Percentiles rank a stretch among this genome's conserved stretches.
Evolutionary conservation across 2,113 vertebrate genomes (phyloP).

Genomic region (Clarias magur): DNA sequence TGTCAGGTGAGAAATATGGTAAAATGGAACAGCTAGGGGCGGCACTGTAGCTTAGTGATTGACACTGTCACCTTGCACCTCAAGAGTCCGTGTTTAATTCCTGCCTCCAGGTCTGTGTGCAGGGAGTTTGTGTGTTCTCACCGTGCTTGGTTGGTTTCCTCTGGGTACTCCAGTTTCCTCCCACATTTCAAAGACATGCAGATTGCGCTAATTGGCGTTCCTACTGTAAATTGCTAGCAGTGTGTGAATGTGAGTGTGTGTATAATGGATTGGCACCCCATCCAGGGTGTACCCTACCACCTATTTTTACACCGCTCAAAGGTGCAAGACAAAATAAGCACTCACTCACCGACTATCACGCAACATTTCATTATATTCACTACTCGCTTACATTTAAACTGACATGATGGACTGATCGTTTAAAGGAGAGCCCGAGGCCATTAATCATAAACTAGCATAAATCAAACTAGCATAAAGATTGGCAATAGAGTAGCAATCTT

Average conservation of each 20-base stretch:
- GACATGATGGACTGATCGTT: not conserved
- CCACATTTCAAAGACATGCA: no score
- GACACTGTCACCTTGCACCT: no score
- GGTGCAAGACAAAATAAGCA: not conserved
- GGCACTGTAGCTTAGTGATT: no score
- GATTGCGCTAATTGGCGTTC: no score
- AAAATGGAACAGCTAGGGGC: not conserved
- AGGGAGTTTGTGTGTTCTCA: no score
- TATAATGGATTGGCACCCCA: no score
- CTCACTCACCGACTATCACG: not conserved
- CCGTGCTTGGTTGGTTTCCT: no score
- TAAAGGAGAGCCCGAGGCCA: not conserved
- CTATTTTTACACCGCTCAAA: not conserved
- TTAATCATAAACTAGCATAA: not conserved
- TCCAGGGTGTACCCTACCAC: not conserved
- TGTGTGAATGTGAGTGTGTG: no score
- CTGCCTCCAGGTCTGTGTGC: no score
- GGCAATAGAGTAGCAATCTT: not conserved
- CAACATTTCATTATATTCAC: not conserved
- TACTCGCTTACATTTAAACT: not conserved
- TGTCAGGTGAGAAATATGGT: not conserved
- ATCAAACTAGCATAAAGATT: not conserved
- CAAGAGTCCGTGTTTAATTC: no score
- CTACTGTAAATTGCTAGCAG: no score
- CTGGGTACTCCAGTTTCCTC: no score